Conservation (phyloP, 2,888 invertebrate species). For the Aromia moschata region DNA sequence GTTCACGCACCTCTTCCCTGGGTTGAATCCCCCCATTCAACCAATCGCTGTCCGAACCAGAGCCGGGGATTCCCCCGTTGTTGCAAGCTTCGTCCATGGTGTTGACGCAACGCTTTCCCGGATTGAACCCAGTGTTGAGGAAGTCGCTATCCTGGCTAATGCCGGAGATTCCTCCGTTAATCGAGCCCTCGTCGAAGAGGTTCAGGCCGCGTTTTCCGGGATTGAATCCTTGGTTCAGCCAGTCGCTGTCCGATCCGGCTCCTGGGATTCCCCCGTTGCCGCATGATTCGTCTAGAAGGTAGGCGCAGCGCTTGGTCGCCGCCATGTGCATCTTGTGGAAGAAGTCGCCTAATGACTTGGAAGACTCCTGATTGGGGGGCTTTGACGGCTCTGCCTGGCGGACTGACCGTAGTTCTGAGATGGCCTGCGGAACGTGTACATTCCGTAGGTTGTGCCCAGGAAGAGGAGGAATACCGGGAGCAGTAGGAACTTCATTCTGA, state of each 20-base stretch:
- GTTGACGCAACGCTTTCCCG: conserved; percentile 54
- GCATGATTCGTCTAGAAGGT: conserved; percentile 65
- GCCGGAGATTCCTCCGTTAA: conserved; percentile 64
- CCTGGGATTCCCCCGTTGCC: conserved; percentile 44
- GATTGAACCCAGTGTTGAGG: conserved; percentile 37
- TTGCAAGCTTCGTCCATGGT: conserved; percentile 67
- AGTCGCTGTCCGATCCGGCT: conserved; percentile 43
- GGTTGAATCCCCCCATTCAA: conserved; percentile 40
- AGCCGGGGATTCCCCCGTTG: conserved; percentile 53
- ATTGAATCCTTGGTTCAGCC: conserved; percentile 38
- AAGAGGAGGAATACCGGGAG: background rate
- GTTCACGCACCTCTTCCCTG: conserved; percentile 54
- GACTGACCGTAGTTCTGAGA: background rate
- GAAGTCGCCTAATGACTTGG: conserved; percentile 31
- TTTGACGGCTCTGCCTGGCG: background rate
- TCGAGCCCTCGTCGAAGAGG: conserved; percentile 67
- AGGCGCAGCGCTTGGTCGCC: conserved; percentile 51
- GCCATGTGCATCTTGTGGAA: conserved; percentile 33
- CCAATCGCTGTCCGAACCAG: conserved; percentile 57
- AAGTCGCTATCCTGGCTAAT: conserved; percentile 56
- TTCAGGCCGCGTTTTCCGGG: conserved; percentile 57
- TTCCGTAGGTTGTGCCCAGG: background rate
- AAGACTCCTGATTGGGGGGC: too few species aligned
- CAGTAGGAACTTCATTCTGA: conserved; percentile 12
- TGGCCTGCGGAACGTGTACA: background rate